Evolutionary conservation across 1,140 invertebrate species (phyloP).

Genomic region (Eriosoma lanigerum): DNA sequence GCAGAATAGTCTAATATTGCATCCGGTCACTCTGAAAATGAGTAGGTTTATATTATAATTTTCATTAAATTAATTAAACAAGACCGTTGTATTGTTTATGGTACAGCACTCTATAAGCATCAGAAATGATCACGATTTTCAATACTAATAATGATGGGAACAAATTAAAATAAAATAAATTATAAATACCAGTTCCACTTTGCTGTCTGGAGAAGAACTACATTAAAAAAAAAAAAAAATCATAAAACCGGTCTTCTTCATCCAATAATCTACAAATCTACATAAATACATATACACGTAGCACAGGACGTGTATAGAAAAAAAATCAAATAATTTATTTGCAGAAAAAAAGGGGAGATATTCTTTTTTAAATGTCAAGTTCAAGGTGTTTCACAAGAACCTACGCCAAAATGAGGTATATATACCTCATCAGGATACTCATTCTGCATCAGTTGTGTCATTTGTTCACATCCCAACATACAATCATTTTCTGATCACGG

Average conservation of each 20-base stretch:
- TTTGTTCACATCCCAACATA: conserved; percentile 24
- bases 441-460: conserved; percentile 38
- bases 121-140: neutral
- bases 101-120: neutral
- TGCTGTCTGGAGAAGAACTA: conserved; percentile 5
- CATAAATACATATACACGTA: neutral
- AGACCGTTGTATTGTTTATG: neutral
- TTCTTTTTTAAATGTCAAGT: conserved; percentile 38
- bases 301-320: neutral
- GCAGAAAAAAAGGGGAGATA: conserved; percentile 35
- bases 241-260: conserved; percentile 41
- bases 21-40: neutral
- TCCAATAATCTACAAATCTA: conserved; percentile 42
- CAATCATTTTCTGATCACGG: conserved; percentile 10
- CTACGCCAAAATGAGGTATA: conserved; percentile 33
- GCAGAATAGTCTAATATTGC: neutral
- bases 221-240: conserved; percentile 12
- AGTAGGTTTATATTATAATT: neutral
- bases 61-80: neutral
- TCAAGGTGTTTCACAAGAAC: conserved; percentile 28
- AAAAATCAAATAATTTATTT: conserved; percentile 44
- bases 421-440: neutral
- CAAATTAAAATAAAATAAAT: conserved; percentile 24
- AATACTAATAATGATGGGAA: neutral
- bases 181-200: conserved; percentile 29